Evolutionary conservation across 2,113 vertebrate genomes (phyloP).

Genomic region (Probosciger aterrimus): DNA sequence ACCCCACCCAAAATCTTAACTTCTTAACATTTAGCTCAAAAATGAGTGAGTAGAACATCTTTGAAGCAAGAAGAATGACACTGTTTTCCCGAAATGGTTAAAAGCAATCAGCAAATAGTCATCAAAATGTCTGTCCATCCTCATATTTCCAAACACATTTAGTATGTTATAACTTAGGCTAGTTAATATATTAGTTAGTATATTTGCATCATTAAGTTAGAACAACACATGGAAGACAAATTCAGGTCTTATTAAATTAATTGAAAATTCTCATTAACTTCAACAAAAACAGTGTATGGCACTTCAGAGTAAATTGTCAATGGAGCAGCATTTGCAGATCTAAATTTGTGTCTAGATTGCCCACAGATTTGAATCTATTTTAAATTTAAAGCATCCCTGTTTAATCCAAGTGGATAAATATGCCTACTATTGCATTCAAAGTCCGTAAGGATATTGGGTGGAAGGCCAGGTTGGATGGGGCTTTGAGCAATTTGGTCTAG

Average conservation of each 20-base stretch:
- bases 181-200: not conserved
- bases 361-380: not conserved
- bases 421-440: not conserved
- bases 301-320: not conserved
- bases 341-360: not conserved
- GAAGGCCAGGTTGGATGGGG: not conserved
- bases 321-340: not conserved
- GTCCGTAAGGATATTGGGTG: not conserved
- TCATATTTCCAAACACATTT: not conserved
- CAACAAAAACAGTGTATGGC: not conserved
- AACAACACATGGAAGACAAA: not conserved
- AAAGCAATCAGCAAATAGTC: not conserved
- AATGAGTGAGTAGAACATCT: not conserved
- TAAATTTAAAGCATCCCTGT: not conserved
- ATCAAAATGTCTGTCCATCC: not conserved
- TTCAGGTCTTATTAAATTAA: not conserved
- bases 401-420: not conserved
- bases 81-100: not conserved
- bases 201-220: not conserved
- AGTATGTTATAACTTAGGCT: not conserved
- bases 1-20: not conserved
- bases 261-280: conserved; percentile 5
- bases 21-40: not conserved
- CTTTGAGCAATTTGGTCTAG: not conserved
- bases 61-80: not conserved